A percentile compares a stretch with the other conserved stretches of the same genome.
phyloP scores from a whole-genome alignment of 2,113 vertebrate genomes.

The Plecturocebus donacophilus region DNA sequence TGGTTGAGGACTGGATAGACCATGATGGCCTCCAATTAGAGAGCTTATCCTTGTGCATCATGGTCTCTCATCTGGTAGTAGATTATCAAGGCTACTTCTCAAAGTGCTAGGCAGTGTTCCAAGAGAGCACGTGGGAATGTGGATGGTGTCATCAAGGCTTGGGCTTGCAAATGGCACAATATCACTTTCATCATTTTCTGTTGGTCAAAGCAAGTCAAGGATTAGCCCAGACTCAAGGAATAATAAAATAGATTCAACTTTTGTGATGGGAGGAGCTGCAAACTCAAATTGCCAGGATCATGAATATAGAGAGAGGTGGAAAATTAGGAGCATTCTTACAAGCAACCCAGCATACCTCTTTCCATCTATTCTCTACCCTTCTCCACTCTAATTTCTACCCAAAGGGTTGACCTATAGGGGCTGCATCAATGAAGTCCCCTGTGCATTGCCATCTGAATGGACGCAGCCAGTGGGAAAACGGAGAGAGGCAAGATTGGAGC shows the following conservation, averaged over 20 bases:
- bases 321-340: not conserved
- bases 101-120: not conserved
- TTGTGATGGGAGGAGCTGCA: not conserved
- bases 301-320: not conserved
- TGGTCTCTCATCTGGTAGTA: not conserved
- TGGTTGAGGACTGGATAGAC: not conserved
- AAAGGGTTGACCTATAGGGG: fast-evolving
- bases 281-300: not conserved
- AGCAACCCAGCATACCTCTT: not conserved
- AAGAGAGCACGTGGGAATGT: not conserved
- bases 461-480: not conserved
- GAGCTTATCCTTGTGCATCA: not conserved
- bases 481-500: not conserved
- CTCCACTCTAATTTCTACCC: not conserved
- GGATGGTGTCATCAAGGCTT: not conserved
- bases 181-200: not conserved
- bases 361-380: not conserved
- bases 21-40: not conserved
- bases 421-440: not conserved
- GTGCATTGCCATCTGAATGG: too few species aligned
- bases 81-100: not conserved
- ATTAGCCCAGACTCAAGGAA: not conserved
- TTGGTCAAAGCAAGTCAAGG: not conserved
- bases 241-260: not conserved
- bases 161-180: not conserved